Base-by-base conservation (phyloP, 2,888 invertebrate species). In the Laothoe populi region DNA sequence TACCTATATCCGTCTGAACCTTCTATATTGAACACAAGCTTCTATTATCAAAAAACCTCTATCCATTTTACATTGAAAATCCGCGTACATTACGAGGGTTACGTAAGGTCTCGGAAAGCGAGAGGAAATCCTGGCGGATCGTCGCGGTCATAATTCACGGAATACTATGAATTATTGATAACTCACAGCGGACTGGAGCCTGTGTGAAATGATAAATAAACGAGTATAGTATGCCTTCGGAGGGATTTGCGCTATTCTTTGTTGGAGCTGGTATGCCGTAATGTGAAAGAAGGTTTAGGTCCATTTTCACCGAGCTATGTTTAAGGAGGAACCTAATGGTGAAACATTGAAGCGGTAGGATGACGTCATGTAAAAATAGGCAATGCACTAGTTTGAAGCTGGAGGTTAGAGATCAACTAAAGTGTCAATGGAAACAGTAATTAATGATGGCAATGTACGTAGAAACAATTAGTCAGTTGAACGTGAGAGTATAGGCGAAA, bases 141-240 rank as follows among this genome's bases (percentile, higher is more conserved):
- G 82, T 82, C 75, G 73, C 68, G 69, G 78, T 78, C 74, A 86
- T 88, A 87, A 87, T 80, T 87, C 84, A 84, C 75, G 68, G 60
- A 53, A 31, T 72, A 69, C 66, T 73, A 88, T 88, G 88, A 88
- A 88, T 88, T 88, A 88, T 88, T 87, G 87, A 88, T 88, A 73
- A 73, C 64, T 69, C 71, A 66, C 71, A 70, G 73, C 69, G 72
- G 61, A 64, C 31, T 7, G 24, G 48, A 48, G 48, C 48, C 26
- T 53, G 31, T 31, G 35, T 10, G 53, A 53, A 53, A 53, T 53
- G 35, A 53, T 53, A 53, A 53, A 53, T 53, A 53, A 53, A 53
- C 53, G 53, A 53, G 53, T 35, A 53, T 49, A 49, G 31, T 35
- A 53, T 31, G 53, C 53, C 53, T 53, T 53, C 31, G 53, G 31